A percentile compares a stretch with the other conserved stretches of the same genome.
These are phyloP conservation scores for Hybognathus amarus DNA, from an alignment of 2,797 vertebrate genomes.

Conservation along the genomic window DNA sequence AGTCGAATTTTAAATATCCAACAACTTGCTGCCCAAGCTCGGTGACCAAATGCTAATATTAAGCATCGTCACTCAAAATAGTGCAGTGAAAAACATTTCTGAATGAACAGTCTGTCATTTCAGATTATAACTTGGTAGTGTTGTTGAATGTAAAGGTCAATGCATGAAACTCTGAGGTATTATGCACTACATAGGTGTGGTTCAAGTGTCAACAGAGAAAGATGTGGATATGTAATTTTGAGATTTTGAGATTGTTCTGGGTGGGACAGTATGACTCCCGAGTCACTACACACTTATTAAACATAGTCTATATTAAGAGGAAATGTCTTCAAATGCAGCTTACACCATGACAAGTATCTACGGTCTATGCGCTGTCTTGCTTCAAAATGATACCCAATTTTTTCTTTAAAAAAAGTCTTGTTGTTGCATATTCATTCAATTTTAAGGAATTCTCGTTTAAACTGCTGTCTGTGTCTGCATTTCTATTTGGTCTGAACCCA, in stretches of 20 bases:
- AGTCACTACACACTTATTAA: slow-evolving; percentile 36
- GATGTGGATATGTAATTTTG: slow-evolving; percentile 51
- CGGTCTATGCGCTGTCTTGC: neutral
- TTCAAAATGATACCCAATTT: neutral
- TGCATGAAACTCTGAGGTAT: neutral
- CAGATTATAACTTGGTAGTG: neutral
- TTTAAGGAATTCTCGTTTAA: neutral
- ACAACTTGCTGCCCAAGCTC: neutral
- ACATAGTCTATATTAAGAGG: neutral
- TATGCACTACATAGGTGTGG: slow-evolving; percentile 19
- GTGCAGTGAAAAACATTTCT: neutral
- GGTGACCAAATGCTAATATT: neutral
- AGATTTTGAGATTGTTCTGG: slow-evolving; percentile 52
- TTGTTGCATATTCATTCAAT: neutral
- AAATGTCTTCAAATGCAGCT: neutral
- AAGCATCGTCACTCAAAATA: neutral
- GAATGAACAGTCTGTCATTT: neutral
- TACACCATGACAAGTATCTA: neutral
- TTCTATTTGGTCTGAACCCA: slow-evolving; percentile 16
- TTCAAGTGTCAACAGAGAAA: slow-evolving; percentile 20
- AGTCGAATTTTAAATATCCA: neutral
- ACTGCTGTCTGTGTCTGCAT: slow-evolving; percentile 7
- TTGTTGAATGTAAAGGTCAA: neutral
- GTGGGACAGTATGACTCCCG: slow-evolving; percentile 16
- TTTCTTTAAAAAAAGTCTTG: neutral